Evolutionary conservation across 2,113 vertebrate species (phyloP), one percentile per base, ranked within the genome.

Genomic region (Eolophus roseicapilla): DNA sequence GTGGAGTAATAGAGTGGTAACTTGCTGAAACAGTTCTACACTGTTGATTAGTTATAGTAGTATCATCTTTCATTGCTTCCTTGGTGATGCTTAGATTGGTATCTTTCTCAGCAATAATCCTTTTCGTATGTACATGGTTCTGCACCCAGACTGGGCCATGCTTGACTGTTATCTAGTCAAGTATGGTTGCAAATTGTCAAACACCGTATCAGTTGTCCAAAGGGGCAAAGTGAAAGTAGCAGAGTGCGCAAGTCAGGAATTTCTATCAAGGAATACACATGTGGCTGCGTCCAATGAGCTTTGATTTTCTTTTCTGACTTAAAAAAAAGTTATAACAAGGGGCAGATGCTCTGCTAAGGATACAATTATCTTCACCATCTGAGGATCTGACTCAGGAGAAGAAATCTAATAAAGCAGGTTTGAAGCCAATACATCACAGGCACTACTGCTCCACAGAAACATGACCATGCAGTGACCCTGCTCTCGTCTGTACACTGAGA

Each of bases 371-470:
- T 81, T 84, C 44, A 77, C 17, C 41, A 69, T 65, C 43, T 62
- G 57, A 93, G 50, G 28, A 74, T 47, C 37, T 84, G 57, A 77
- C 37, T 71, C 59, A 17, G 64, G 57, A 83, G 76, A 95, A 92
- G 41, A 92, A 91, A 59, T 74, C 50, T 88, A 96, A 90, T 74
- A 88, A 97, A 88, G 35, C 23, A 76, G 6, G 28, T 65, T 81
- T 91, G 76, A 90, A 81, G 25, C 17, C 50, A 87, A 18, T 70
- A 69, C n/a, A 47, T 96, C 73, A 78, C 13, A 83, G 35, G 28
- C 43, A 29, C 37, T 31, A 46, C 52, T 74, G 86, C 49, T 79
- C 77, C 71, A 63, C n/a, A 77, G 88, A 74, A 90, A 88, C n/a
- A 69, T 0, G 20, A 46, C 35, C 57, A 68, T 18, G 28, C 65